phyloP scores from a whole-genome alignment of 2,888 invertebrate species.

The Epistrophe eligans region DNA sequence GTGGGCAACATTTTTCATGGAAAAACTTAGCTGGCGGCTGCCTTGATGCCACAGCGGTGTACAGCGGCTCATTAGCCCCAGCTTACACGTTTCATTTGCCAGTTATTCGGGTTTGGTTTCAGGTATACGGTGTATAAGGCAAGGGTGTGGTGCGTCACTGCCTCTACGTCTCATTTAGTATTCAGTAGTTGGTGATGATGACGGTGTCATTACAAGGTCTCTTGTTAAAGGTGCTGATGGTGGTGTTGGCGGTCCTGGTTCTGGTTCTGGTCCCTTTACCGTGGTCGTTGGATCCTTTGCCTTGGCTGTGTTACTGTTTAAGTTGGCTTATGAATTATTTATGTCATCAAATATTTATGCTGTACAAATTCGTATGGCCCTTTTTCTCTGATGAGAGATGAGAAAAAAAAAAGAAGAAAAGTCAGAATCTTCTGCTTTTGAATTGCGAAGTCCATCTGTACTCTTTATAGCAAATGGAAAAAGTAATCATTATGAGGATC shows the following conservation, averaged over 20 bases:
- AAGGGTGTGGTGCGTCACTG: conserved; percentile 26
- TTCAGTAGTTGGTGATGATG: conserved; percentile 69
- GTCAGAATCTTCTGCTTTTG: conserved; percentile 9
- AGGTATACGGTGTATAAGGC: background rate
- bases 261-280: conserved; percentile 8
- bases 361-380: conserved; percentile 67
- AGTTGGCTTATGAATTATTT: conserved; percentile 75
- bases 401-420: conserved; percentile 15
- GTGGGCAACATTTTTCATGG: conserved; percentile 68
- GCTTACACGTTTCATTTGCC: conserved; percentile 47
- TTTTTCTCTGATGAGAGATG: conserved; percentile 33
- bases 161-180: conserved; percentile 56
- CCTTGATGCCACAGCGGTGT: conserved; percentile 29
- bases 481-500: conserved; percentile 71
- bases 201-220: conserved; percentile 60
- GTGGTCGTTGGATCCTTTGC: conserved; percentile 26
- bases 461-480: conserved; percentile 65
- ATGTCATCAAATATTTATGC: conserved; percentile 74
- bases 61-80: conserved; percentile 28
- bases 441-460: conserved; percentile 26
- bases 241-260: conserved; percentile 6
- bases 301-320: conserved; percentile 24
- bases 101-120: conserved; percentile 4
- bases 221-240: conserved; percentile 43
- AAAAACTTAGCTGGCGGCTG: conserved; percentile 24